Evolutionary conservation across 2,888 invertebrate species (phyloP), one percentile per base, ranked within the genome.

Genomic region (Pandemis corylana): DNA sequence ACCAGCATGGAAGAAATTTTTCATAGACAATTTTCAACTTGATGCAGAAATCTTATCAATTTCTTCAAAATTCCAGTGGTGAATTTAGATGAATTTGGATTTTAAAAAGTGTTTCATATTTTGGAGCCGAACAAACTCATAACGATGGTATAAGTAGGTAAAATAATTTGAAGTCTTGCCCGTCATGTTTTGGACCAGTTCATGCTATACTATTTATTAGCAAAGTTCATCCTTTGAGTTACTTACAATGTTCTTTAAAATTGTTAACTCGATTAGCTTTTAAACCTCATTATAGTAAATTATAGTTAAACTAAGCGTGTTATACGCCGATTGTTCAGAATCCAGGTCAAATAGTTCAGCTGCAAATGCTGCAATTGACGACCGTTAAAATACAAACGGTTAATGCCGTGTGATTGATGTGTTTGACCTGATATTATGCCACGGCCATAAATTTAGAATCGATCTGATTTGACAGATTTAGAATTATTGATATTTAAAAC

Each of bases 311-410:
- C 56, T 28, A 12, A 12, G 59, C 59, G 10, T 20, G 12, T 28
- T 59, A 63, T 49, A 46, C 64, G 46, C 9, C 65, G 13, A 71
- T 68, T 76, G 67, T 72, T 71, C 59, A 65, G 75, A 74, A 85
- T 83, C 80, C 87, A 84, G 87, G 88, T 89, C 85, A 88, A 88
- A 87, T 81, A 82, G 81, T 86, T 89, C 77, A 64, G 81, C 78
- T 84, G 83, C 85, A 83, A 59, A 59, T 59, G 80, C 83, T 85
- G 59, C 59, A 59, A 59, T 59, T 59, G 86, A 83, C 83, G 82
- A 80, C 82, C 81, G 84, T 87, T 87, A 87, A 86, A 87, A 90
- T 87, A 88, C 87, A 84, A 56, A 86, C 84, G 83, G 82, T 81
- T 82, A 78, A 77, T 77, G 76, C 78, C 78, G 81, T 80, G 78